Conservation (phyloP, 2,797 vertebrate species). For the Nothura maculosa region DNA sequence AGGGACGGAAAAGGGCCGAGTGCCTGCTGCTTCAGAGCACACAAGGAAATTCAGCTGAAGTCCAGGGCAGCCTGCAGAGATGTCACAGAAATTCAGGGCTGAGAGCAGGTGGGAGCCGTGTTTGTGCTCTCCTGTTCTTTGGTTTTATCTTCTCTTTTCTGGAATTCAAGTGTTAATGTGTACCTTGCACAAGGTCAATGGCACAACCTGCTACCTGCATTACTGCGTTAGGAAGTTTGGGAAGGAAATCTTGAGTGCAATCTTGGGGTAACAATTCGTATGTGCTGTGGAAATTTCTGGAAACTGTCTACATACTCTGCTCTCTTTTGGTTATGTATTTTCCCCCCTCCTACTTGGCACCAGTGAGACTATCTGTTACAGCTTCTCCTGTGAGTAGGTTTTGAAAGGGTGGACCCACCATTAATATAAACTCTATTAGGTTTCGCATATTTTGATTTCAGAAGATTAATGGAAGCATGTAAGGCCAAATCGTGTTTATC, state of each 20-base stretch:
- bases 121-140: background rate
- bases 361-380: background rate
- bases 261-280: background rate
- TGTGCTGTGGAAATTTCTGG: background rate
- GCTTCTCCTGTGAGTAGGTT: background rate
- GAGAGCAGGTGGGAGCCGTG: background rate
- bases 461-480: background rate
- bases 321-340: background rate
- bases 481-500: background rate
- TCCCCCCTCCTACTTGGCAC: background rate
- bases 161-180: background rate
- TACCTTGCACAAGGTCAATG: background rate
- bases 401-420: background rate
- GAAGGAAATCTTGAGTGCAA: background rate
- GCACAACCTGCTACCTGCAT: background rate
- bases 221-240: background rate
- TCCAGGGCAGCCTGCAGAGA: background rate
- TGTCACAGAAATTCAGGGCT: background rate
- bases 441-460: background rate
- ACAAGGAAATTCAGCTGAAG: background rate
- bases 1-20: background rate
- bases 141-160: slow-evolving; percentile 15
- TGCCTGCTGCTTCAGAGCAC: background rate
- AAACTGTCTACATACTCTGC: background rate
- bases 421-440: background rate